Base-by-base conservation (phyloP, 2,113 vertebrate genomes). In the Anolis carolinensis region DNA sequence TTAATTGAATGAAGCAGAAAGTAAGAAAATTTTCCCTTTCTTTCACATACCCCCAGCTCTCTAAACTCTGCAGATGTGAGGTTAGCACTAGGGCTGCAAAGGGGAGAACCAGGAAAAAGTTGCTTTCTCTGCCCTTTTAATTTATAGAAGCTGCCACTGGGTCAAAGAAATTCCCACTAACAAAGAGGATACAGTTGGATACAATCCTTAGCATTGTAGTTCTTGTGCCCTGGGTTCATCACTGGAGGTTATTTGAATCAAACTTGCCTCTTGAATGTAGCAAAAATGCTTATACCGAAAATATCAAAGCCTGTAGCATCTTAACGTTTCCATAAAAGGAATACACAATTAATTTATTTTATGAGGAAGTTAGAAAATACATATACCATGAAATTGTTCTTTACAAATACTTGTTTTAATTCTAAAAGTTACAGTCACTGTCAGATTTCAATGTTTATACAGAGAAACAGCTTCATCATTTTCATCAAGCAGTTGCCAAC, bases 261-360 rank as follows among this genome's bases (percentile, higher is more conserved):
- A 0, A 32, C 21, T 20, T 36, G 30, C 21, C 85, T 0, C 0
- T 78, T 76, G 5, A 62, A 86, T 63, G 34, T 63, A n/a, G n/a
- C 30, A 62, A 23, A 39, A 63, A 34, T 80, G 50, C 48, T 68
- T 75, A 71, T 14, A 71, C 0, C 62, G 52, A 72, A n/a, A 74
- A 86, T 62, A 74, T 23, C 44, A 80, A 89, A 5, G 0, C 0
- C 27, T 88, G 25, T 44, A 87, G 68, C 23, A 92, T 89, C 88
- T 90, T 84, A 87, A 93, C 83, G 95, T 83, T 88, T 92, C 87
- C 94, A 93, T 91, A 94, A 92, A 91, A 93, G 86, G 95, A 96
- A 91, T 83, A 87, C 50, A 95, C 88, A 90, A 21, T 91, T 82
- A 93, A 91, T 76, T 96, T 96, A 96, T 97, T 96, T 96, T 91